Evolutionary conservation across 2,113 vertebrate genomes (phyloP), one percentile per base, ranked within the genome.

Genomic region (Gavia stellata): DNA sequence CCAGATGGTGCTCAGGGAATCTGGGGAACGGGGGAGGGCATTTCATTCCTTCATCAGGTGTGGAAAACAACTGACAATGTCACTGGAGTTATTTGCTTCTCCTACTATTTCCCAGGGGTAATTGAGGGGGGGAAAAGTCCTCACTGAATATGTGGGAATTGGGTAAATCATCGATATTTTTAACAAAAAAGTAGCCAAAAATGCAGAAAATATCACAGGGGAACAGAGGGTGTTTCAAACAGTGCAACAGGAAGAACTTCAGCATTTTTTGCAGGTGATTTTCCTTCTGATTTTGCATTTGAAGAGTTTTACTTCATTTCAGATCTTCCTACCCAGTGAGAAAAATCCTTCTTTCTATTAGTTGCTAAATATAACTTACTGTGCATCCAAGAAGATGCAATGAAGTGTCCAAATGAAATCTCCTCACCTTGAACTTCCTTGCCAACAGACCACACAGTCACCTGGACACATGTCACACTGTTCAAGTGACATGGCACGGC

Each of bases 1-100:
- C 23, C 96, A 97, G 95, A 88, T 93, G 91, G 91, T 94, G 84
- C 81, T 87, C 73, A 91, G 74, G 86, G 89, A 70, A 92, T 14
- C 56, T 0, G 1, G 52, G 75, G 47, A 94, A 68, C 8, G 42
- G 42, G 5, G 42, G 52, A 77, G 70, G n/a, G 59, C 1, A 0
- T 86, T 86, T 25, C 3, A 0, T 55, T 95, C 62, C 84, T 49
- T 79, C 90, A 73, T 74, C 75, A 38, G 66, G 44, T 3, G 0
- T 55, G 55, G 84, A 87, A 86, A 95, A 80, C 68, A 77, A 84
- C 71, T 77, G 59, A 68, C 4, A 47, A 86, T 85, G 73, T 62
- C 81, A 77, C 45, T 53, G 70, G 63, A 81, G 62, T 61, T 65
- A 75, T 82, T 94, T 89, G 65, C 58, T 92, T 61, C 73, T 78